Percentiles rank a stretch among this genome's conserved stretches.
These are phyloP conservation scores for Suricata suricatta DNA, from an alignment of 2,113 vertebrate genomes.

Conservation along the genomic window DNA sequence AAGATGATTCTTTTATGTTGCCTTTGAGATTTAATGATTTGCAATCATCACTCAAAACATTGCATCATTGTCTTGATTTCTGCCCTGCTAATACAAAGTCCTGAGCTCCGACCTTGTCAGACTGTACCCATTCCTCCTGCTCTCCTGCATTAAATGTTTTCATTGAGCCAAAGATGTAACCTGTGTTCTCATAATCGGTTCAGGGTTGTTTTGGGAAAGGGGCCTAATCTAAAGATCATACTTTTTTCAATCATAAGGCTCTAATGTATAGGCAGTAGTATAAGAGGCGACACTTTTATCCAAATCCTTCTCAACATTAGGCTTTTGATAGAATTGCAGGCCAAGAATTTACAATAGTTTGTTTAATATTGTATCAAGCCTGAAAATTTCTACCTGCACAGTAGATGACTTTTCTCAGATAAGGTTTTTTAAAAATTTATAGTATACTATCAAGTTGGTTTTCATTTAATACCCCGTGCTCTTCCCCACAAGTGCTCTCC, in stretches of 20 bases:
- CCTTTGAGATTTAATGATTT: conserved; percentile 9
- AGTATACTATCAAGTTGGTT: too few species aligned
- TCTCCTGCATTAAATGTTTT: neutral
- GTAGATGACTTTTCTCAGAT: neutral
- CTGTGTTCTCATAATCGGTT: neutral
- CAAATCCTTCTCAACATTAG: neutral
- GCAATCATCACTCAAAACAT: neutral
- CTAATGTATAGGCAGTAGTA: neutral
- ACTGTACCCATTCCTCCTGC: neutral
- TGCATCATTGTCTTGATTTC: neutral
- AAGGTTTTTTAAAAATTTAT: neutral
- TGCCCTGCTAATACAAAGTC: neutral
- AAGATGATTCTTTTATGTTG: neutral
- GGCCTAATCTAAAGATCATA: neutral
- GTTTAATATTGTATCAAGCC: neutral
- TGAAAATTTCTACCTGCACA: neutral
- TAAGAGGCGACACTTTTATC: neutral
- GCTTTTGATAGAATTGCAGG: neutral
- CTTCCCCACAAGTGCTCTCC: too few species aligned
- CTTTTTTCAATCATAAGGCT: neutral
- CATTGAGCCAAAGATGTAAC: neutral
- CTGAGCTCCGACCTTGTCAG: neutral
- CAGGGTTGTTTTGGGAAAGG: neutral
- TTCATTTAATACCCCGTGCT: too few species aligned
- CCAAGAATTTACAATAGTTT: conserved; percentile 21